Percentiles rank a stretch among this genome's conserved stretches.
phyloP scores from a whole-genome alignment of 2,888 invertebrate species.

The Calephelis perditalis region DNA sequence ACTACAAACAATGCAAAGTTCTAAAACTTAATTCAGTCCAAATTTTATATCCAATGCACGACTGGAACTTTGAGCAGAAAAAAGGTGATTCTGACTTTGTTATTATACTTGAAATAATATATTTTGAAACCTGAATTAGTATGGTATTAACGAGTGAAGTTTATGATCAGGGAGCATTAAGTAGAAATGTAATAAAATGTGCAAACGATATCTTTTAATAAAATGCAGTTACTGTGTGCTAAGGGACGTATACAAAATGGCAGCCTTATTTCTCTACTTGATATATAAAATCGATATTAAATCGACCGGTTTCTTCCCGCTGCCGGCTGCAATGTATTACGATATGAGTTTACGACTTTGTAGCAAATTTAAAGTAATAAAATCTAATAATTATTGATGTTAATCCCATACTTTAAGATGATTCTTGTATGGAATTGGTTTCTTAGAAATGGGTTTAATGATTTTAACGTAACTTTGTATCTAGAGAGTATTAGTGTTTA shows the following conservation, averaged over 20 bases:
- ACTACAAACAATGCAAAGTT: no score
- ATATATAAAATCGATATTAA: slow-evolving; percentile 17
- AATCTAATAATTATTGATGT: neutral
- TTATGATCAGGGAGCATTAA: slow-evolving; percentile 7
- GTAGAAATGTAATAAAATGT: slow-evolving; percentile 11
- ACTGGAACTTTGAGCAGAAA: no score
- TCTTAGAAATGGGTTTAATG: no score
- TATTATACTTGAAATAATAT: neutral
- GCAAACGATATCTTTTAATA: slow-evolving; percentile 16
- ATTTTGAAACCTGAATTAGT: slow-evolving; percentile 12
- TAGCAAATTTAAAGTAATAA: slow-evolving; percentile 1
- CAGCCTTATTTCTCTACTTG: slow-evolving; percentile 14
- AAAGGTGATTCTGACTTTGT: no score
- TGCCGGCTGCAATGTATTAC: neutral
- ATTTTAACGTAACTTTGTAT: no score
- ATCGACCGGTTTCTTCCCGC: slow-evolving; percentile 18
- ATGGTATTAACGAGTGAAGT: neutral
- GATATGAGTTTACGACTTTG: neutral
- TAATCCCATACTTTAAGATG: no score
- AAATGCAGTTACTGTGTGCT: neutral
- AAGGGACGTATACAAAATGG: slow-evolving; percentile 14
- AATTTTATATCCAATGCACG: no score
- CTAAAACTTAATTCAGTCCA: no score
- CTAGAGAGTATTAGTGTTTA: no score
- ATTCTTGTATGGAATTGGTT: no score